These are phyloP conservation scores for Daktulosphaira vitifoliae DNA, from an alignment of 1,140 invertebrate species.

Conservation along the genomic window DNA sequence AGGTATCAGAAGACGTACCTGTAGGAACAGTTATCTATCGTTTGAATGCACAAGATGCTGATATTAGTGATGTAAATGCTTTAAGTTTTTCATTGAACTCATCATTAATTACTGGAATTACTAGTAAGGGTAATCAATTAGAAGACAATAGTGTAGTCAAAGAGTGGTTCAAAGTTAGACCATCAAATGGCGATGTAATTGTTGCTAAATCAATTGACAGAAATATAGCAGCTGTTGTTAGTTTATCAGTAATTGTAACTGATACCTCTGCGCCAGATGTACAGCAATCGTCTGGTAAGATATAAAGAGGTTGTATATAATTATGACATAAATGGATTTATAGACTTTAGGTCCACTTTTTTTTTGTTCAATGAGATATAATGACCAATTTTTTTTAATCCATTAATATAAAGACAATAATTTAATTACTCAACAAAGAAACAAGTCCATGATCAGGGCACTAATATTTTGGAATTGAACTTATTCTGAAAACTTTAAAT, in stretches of 20 bases:
- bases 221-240: conserved; percentile 61
- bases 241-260: conserved; percentile 66
- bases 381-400: too few species aligned
- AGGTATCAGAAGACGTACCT: conserved; percentile 64
- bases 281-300: conserved; percentile 64
- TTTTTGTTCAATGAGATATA: too few species aligned
- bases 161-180: conserved; percentile 55
- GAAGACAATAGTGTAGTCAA: conserved; percentile 42
- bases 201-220: conserved; percentile 58
- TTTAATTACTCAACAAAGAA: too few species aligned
- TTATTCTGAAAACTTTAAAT: too few species aligned
- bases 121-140: conserved; percentile 71
- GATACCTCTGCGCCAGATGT: conserved; percentile 67
- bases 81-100: conserved; percentile 59
- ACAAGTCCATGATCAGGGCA: too few species aligned
- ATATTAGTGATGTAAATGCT: conserved; percentile 58
- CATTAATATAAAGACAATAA: too few species aligned
- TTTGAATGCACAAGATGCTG: conserved; percentile 70
- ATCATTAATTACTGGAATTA: conserved; percentile 65
- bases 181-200: conserved; percentile 59
- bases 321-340: too few species aligned
- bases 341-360: too few species aligned
- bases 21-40: conserved; percentile 63
- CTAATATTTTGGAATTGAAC: too few species aligned
- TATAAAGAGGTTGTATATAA: too few species aligned